Evolutionary conservation across 2,797 vertebrate species (phyloP).

Genomic region (Lepus townsendii): DNA sequence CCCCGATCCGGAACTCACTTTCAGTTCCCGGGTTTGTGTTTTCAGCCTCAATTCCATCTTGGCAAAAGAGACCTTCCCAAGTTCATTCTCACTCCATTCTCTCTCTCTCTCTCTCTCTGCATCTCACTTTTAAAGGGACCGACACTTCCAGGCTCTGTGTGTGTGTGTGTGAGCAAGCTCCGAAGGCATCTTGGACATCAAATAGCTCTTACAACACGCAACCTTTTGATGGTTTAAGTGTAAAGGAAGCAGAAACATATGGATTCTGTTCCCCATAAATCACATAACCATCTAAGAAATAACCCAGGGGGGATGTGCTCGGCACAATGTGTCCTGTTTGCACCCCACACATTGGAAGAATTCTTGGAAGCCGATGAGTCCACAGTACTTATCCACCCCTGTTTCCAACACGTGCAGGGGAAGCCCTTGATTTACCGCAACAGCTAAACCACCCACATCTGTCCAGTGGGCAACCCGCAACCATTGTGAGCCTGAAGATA

Average conservation of each 20-base stretch:
- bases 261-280: constrained; percentile 79
- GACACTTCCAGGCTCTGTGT: constrained; percentile 33
- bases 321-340: constrained; percentile 55
- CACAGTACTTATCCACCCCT: constrained; percentile 78
- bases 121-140: not conserved
- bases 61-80: constrained; percentile 2
- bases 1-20: constrained; percentile 19
- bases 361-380: constrained; percentile 74
- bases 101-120: not conserved
- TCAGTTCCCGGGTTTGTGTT: constrained; percentile 38
- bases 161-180: not conserved
- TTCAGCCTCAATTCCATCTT: constrained; percentile 60
- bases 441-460: constrained; percentile 70
- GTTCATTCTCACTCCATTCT: not conserved
- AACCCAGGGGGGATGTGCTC: constrained; percentile 45
- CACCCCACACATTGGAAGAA: constrained; percentile 77
- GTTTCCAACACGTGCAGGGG: constrained; percentile 56
- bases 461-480: constrained; percentile 30
- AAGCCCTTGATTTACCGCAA: constrained; percentile 56
- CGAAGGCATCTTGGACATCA: constrained; percentile 67
- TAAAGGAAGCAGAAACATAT: constrained; percentile 82
- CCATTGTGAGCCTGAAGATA: not conserved
- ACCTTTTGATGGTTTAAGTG: constrained; percentile 76
- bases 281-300: constrained; percentile 52
- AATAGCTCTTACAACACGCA: constrained; percentile 75